Evolutionary conservation across 2,888 invertebrate genomes (phyloP).

Genomic region (Siphlonurus alternatus): DNA sequence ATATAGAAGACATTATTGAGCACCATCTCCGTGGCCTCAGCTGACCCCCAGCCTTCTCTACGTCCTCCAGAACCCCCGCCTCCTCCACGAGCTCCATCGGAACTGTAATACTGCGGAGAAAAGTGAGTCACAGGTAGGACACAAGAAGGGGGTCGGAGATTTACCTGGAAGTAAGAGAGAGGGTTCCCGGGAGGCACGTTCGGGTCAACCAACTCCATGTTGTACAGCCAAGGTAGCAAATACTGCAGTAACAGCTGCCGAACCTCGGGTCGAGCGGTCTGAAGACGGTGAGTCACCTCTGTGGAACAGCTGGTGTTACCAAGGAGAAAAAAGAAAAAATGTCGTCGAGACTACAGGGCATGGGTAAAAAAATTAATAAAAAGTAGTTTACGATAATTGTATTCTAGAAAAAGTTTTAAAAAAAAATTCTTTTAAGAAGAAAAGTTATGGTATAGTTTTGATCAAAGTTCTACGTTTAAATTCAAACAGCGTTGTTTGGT

Average conservation of each 20-base stretch:
- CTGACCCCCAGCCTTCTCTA: slow-evolving; percentile 92
- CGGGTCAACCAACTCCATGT: slow-evolving; percentile 96
- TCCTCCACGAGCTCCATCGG: slow-evolving; percentile 23
- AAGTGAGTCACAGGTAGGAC: not conserved
- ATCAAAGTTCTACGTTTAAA: too few relatives aligned
- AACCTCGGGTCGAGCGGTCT: slow-evolving; percentile 87
- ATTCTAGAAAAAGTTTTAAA: slow-evolving; percentile 10
- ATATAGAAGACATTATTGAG: slow-evolving; percentile 97
- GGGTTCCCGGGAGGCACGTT: slow-evolving; percentile 77
- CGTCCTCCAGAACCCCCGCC: slow-evolving; percentile 44
- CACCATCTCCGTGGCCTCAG: slow-evolving; percentile 99
- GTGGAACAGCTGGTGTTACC: too few relatives aligned
- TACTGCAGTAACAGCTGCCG: slow-evolving; percentile 82
- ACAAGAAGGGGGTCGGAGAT: too few relatives aligned
- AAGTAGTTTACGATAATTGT: slow-evolving; percentile 5
- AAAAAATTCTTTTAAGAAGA: too few relatives aligned
- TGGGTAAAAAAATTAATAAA: slow-evolving; percentile 12
- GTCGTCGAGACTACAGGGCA: too few relatives aligned
- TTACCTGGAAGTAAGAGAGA: slow-evolving; percentile 67
- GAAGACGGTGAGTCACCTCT: slow-evolving; percentile 95
- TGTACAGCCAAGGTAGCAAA: slow-evolving; percentile 91
- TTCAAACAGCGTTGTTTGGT: too few relatives aligned
- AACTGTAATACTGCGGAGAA: slow-evolving; percentile 34
- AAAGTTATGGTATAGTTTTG: too few relatives aligned
- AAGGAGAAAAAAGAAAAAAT: too few relatives aligned